Evolutionary conservation across 2,797 vertebrate species (phyloP).

Genomic region (Rhabdomys pumilio): DNA sequence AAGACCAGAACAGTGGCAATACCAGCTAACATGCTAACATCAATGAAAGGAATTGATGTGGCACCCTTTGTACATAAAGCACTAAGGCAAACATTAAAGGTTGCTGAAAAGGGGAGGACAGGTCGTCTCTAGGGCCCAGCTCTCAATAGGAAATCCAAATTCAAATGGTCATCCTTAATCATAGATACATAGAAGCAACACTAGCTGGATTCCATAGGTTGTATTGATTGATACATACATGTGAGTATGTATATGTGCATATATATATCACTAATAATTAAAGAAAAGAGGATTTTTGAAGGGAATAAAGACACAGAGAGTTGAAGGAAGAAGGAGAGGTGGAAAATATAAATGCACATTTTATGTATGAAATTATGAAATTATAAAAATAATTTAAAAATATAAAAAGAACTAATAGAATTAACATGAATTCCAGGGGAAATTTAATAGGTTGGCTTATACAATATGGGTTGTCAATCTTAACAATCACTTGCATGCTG

Average conservation of each 20-base stretch:
- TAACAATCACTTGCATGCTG: background rate
- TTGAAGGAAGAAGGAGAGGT: background rate
- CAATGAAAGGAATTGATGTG: background rate
- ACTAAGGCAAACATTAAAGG: background rate
- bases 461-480: too few species aligned
- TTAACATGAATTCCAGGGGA: background rate
- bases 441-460: background rate
- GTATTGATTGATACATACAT: background rate
- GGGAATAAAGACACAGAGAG: background rate
- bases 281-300: background rate
- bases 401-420: background rate
- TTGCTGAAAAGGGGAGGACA: background rate
- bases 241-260: background rate
- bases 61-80: background rate
- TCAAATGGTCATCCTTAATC: background rate
- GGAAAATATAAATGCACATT: background rate
- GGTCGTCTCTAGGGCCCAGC: background rate
- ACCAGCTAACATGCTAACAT: background rate
- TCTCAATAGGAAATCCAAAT: background rate
- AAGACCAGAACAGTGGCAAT: background rate
- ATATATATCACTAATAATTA: background rate
- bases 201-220: background rate
- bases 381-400: background rate
- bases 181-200: background rate
- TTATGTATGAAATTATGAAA: background rate